phyloP scores from a whole-genome alignment of 2,888 invertebrate species.

The Silvanus unidentatus region DNA sequence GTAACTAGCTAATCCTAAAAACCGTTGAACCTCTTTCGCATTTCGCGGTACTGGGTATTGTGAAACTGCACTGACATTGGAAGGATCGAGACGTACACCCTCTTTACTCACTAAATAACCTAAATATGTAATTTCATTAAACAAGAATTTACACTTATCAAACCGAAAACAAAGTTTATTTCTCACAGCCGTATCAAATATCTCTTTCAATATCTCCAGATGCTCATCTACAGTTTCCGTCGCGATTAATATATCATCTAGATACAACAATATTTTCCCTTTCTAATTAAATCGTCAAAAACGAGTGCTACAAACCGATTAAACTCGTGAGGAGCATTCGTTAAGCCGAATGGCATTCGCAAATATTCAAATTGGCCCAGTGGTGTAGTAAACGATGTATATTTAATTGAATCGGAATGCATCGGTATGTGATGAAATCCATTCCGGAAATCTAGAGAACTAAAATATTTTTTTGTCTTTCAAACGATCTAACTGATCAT shows the following conservation, averaged over 20 bases:
- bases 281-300: constrained; percentile 16
- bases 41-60: constrained; percentile 14
- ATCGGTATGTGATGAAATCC: constrained; percentile 30
- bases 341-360: constrained; percentile 32
- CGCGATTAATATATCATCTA: constrained; percentile 24
- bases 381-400: constrained; percentile 31
- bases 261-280: constrained; percentile 18
- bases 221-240: constrained; percentile 19
- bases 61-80: constrained; percentile 10
- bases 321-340: constrained; percentile 17
- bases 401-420: constrained; percentile 23
- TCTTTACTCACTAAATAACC: background rate
- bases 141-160: constrained; percentile 27
- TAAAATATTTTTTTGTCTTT: constrained; percentile 18
- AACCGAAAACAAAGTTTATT: constrained; percentile 20
- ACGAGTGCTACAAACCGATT: constrained; percentile 10
- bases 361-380: constrained; percentile 30
- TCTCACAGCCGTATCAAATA: constrained; percentile 11
- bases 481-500: background rate
- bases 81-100: constrained; percentile 5
- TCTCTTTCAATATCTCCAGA: constrained; percentile 16
- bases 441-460: constrained; percentile 28
- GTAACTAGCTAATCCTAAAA: constrained; percentile 21
- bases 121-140: constrained; percentile 9
- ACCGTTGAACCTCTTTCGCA: constrained; percentile 12